These are phyloP conservation scores for Drosophila nannoptera DNA, from an alignment of 1,140 invertebrate genomes.

Conservation along the genomic window DNA sequence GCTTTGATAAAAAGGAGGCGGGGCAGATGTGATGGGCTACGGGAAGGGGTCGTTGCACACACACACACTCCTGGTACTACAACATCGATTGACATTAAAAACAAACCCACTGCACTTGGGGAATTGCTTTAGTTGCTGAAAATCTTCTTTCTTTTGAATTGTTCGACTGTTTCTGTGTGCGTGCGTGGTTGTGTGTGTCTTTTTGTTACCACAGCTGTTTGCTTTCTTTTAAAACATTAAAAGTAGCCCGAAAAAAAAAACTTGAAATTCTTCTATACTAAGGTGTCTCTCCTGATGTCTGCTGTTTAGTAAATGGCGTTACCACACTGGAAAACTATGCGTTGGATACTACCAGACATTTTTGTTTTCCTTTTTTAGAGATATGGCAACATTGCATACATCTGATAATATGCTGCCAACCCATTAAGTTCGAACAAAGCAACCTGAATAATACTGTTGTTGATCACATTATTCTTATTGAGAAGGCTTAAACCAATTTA, in stretches of 20 bases:
- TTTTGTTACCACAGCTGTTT: slow-evolving; percentile 6
- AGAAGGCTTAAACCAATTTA: not conserved
- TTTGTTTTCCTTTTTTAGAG: not conserved
- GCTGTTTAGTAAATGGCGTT: slow-evolving; percentile 25
- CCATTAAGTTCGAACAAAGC: not conserved
- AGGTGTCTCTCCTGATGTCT: slow-evolving; percentile 30
- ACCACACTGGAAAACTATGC: slow-evolving; percentile 3
- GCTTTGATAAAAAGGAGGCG: not conserved
- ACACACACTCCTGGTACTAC: slow-evolving; percentile 11
- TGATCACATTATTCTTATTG: no score
- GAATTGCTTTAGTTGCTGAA: not conserved
- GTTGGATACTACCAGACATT: not conserved
- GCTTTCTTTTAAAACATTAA: slow-evolving; percentile 17
- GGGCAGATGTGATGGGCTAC: not conserved
- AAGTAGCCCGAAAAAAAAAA: slow-evolving; percentile 34
- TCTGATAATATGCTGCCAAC: slow-evolving; percentile 2
- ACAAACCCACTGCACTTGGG: slow-evolving; percentile 9
- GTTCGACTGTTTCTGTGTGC: not conserved
- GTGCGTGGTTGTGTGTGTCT: not conserved
- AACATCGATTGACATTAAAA: slow-evolving; percentile 37
- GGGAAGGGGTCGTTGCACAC: slow-evolving; percentile 15
- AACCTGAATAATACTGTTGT: not conserved
- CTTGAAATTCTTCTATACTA: slow-evolving; percentile 37
- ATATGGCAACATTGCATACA: slow-evolving; percentile 4
- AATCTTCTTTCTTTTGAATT: not conserved